Evolutionary conservation across 2,888 invertebrate species (phyloP), one percentile per base, ranked within the genome.

Genomic region (Pseudoips prasinana): DNA sequence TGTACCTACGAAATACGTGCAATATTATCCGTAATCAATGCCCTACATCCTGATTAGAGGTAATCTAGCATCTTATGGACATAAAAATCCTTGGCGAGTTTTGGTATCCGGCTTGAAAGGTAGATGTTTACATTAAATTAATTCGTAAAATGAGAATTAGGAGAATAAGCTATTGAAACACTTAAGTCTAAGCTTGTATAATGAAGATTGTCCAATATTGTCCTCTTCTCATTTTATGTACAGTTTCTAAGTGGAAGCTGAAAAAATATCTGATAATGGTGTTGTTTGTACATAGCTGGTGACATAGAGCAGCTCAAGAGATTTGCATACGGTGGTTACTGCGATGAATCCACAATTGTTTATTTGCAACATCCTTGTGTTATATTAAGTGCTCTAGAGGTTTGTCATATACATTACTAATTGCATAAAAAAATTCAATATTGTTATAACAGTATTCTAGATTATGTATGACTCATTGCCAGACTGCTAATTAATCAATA

Each of bases 31-130:
- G 86, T 88, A 77, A 81, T 88, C 87, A 88, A 96, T 96, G 96
- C 96, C 95, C 90, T 96, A 96, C 92, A 94, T 96, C 91, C 90
- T 96, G 90, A 94, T 96, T 71, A 92, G 95, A 81, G 95, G 95
- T 86, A 95, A 95, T 90, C 91, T 95, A 73, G 94, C 95, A 80
- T 94, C 95, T 29, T 95, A 95, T 83, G 94, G 94, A 88, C 94
- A 95, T 88, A 93, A 93, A 88, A 94, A 94, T 90, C 95, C 95
- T 79, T 95, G 95, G 95, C 92, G 95, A 80, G 95, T 95, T 61
- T 91, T 95, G 73, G 95, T 96, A 61, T 95, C 95, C 65, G 96
- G 96, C 77, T 89, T 96, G 66, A 95, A 95, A 93, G 93, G 94
- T 94, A 92, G 50, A 58, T 57, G 53, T 63, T 63, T 46, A 57